Evolutionary conservation across 2,113 vertebrate species (phyloP).

Genomic region (Sinocyclocheilus anshuiensis): DNA sequence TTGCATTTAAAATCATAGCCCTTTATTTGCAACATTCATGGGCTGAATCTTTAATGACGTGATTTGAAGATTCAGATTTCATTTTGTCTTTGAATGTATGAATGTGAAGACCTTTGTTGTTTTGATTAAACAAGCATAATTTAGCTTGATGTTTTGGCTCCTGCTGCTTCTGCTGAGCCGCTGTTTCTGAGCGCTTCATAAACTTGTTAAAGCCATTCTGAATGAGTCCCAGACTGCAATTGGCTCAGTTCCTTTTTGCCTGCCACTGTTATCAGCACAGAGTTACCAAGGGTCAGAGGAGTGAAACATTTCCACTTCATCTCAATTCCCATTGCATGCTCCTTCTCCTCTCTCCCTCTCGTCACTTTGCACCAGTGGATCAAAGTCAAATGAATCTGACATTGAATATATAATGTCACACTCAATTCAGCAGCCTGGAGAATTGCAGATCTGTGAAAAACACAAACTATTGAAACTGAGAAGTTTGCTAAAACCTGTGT

Average conservation of each 20-base stretch:
- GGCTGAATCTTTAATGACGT: background rate
- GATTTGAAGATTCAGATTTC: background rate
- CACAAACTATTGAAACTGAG: background rate
- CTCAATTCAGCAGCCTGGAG: background rate
- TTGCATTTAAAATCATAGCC: background rate
- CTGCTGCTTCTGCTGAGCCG: background rate
- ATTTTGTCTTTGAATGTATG: background rate
- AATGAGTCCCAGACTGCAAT: background rate
- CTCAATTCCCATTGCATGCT: background rate
- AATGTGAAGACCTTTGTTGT: background rate
- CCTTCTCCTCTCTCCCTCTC: background rate
- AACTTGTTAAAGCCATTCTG: slow-evolving; percentile 9
- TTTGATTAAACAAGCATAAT: background rate
- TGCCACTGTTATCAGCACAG: slow-evolving; percentile 24
- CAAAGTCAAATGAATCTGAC: slow-evolving; percentile 22
- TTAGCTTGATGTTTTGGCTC: background rate
- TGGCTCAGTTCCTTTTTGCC: background rate
- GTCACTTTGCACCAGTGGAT: slow-evolving; percentile 13
- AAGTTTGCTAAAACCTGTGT: background rate
- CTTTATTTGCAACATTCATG: background rate
- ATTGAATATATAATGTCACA: slow-evolving; percentile 22
- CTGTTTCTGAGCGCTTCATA: background rate
- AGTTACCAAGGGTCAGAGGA: slow-evolving; percentile 4
- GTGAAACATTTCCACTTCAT: slow-evolving; percentile 28
- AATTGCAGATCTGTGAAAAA: slow-evolving; percentile 15